Evolutionary conservation across 2,797 vertebrate species (phyloP).

Genomic region (Onychomys torridus): DNA sequence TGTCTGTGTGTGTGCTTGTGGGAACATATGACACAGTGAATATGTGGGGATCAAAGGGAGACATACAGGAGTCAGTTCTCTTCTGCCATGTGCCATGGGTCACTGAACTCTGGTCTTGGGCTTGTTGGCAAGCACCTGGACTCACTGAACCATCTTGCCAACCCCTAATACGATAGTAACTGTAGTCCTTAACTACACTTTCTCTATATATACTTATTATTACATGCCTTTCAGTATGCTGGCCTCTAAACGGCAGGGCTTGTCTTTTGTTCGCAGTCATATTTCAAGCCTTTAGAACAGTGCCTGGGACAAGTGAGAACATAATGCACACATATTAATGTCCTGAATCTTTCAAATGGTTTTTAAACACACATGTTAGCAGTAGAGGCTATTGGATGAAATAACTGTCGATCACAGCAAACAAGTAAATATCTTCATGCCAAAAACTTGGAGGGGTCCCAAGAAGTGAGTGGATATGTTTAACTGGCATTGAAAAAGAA

Average conservation of each 20-base stretch:
- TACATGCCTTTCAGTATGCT: neutral
- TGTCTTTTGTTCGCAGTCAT: neutral
- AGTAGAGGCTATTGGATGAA: neutral
- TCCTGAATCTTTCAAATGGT: neutral
- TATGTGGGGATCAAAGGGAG: neutral
- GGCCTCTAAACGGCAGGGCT: neutral
- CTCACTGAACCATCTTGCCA: neutral
- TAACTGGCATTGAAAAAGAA: neutral
- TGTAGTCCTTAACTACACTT: neutral
- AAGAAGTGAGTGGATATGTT: neutral
- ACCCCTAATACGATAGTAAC: neutral
- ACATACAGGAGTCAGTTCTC: neutral
- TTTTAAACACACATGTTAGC: neutral
- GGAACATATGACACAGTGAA: neutral
- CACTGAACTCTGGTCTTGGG: neutral
- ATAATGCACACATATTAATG: neutral
- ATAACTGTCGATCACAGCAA: neutral
- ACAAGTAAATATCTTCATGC: neutral
- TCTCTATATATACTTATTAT: neutral
- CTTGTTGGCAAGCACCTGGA: neutral
- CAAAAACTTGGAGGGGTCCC: no score
- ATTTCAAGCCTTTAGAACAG: neutral
- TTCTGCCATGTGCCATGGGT: neutral
- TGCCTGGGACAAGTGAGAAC: neutral
- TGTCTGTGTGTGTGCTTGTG: neutral